Conservation (phyloP, 2,797 vertebrate genomes). For the Molossus alvarezi region DNA sequence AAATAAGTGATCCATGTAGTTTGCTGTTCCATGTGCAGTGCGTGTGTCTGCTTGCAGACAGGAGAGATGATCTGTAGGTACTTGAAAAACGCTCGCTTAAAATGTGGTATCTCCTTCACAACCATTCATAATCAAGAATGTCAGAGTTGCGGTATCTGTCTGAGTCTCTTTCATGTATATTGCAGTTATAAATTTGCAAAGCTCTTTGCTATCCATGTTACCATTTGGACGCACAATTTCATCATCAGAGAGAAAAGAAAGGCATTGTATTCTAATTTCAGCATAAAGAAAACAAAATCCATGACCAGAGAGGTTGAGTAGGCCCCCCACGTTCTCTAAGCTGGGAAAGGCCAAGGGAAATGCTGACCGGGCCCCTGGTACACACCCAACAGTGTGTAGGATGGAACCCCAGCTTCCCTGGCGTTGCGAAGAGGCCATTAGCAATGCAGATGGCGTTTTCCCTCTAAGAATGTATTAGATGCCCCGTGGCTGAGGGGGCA, state of each 20-base stretch:
- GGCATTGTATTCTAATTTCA: background rate
- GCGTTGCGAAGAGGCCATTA: background rate
- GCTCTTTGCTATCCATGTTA: background rate
- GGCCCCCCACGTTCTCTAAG: background rate
- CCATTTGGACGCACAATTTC: background rate
- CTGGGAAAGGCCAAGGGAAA: background rate
- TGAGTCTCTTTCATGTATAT: background rate
- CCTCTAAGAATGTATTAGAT: background rate
- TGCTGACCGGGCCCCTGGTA: too few species aligned
- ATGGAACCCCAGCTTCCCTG: background rate
- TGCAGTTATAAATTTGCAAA: background rate
- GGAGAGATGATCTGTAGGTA: background rate
- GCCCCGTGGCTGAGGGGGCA: too few species aligned
- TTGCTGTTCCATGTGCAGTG: background rate
- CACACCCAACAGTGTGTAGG: accelerated
- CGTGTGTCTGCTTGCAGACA: background rate
- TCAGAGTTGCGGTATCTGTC: background rate
- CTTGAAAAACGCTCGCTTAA: background rate
- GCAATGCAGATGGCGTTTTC: background rate
- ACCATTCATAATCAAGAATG: slow-evolving; percentile 25
- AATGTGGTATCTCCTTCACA: background rate
- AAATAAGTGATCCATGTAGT: background rate
- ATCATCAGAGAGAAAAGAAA: background rate
- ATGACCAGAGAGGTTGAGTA: background rate
- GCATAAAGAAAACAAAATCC: background rate